A percentile compares a stretch with the other conserved stretches of the same genome.
These are phyloP conservation scores for Hypsopygia costalis DNA, from an alignment of 2,888 invertebrate species.

Conservation along the genomic window DNA sequence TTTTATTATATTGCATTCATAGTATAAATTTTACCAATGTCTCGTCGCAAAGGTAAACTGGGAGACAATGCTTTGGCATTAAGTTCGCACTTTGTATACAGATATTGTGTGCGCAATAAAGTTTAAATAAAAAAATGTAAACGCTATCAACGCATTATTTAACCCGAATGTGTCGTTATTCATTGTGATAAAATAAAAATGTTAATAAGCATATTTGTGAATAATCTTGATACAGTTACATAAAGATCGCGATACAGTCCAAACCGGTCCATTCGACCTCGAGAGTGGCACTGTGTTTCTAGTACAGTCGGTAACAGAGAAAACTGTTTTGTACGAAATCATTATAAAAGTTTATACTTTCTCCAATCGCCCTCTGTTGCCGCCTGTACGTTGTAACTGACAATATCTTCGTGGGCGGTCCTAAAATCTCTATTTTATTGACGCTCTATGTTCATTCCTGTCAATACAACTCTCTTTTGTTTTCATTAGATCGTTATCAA, in stretches of 20 bases:
- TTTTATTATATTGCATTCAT: too few species aligned
- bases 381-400: constrained; percentile 20
- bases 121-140: background rate
- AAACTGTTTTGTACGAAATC: too few species aligned
- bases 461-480: constrained; percentile 36
- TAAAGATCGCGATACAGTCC: constrained; percentile 6
- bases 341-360: too few species aligned
- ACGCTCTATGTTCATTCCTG: constrained; percentile 33
- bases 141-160: constrained; percentile 10
- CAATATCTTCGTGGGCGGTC: constrained; percentile 43
- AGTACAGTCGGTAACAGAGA: too few species aligned
- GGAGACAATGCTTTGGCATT: too few species aligned
- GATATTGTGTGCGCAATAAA: too few species aligned
- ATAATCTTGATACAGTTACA: constrained; percentile 4
- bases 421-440: constrained; percentile 43
- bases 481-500: constrained; percentile 34
- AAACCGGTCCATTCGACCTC: constrained; percentile 10
- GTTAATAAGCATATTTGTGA: constrained; percentile 10
- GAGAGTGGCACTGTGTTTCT: constrained; percentile 6
- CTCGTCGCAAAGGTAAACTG: too few species aligned
- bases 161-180: too few species aligned
- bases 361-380: too few species aligned
- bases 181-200: background rate
- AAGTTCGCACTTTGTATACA: too few species aligned
- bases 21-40: too few species aligned